Evolutionary conservation across 2,888 invertebrate genomes (phyloP), one percentile per base, ranked within the genome.

Genomic region (Hyposoter dolosus): DNA sequence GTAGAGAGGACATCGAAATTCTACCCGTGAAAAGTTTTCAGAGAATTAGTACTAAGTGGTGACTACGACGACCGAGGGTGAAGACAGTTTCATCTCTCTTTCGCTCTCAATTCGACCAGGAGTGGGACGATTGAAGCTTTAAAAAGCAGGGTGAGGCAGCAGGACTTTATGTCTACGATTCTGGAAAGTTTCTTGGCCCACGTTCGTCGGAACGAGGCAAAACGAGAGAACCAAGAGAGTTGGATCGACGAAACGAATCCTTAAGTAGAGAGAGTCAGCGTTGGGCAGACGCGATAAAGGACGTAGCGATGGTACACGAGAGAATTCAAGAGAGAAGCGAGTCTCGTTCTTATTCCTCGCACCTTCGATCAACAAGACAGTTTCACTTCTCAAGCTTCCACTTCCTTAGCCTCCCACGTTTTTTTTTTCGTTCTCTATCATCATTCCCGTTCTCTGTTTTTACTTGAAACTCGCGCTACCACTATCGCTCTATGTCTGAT

Each of bases 281-380:
- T 74, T 63, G 83, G 78, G 76, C 79, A 81, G 84, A 78, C 79
- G 68, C 69, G 87, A 84, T 75, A 66, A 72, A 69, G 63, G 80
- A 72, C 19, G 79, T 65, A 71, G 40, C 78, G 28, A 82, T n/a
- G 71, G 40, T 40, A 71, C 28, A 69, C 47, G 19, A 12, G 65
- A 80, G 69, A 76, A 80, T 60, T 75, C 47, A 77, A 82, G 72
- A 85, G 78, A 66, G 76, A 82, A 65, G 65, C 50, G 68, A 76
- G 82, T 91, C 90, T 91, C 90, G 90, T 92, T 92, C 89, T 90
- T 91, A 92, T 91, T 91, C 92, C 89, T 90, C 88, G 87, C 90
- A 89, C 90, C 89, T 90, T 91, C 91, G 91, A 91, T 91, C 91
- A 92, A 92, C 92, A 92, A 91, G 89, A 88, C 87, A 84, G 85